Evolutionary conservation across 2,797 vertebrate genomes (phyloP).

Genomic region (Tapera naevia): DNA sequence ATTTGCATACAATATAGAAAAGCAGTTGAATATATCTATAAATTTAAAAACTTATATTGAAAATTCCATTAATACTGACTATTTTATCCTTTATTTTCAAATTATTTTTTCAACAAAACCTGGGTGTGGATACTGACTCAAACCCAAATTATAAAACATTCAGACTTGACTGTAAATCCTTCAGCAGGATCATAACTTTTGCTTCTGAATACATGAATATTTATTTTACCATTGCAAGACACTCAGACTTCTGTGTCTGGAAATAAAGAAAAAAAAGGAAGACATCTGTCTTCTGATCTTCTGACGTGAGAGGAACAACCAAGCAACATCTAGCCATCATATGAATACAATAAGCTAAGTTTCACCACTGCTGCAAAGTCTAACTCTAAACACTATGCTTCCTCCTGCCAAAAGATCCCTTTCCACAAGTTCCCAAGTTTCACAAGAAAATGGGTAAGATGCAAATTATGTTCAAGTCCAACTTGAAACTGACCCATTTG

Average conservation of each 20-base stretch:
- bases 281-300: not conserved
- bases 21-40: not conserved
- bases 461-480: not conserved
- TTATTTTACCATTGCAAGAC: slow-evolving; percentile 1
- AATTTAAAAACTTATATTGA: not conserved
- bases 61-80: not conserved
- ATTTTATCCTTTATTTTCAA: not conserved
- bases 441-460: slow-evolving; percentile 21
- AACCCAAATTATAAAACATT: not conserved
- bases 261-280: not conserved
- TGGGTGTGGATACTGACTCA: not conserved
- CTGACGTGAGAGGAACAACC: not conserved
- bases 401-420: slow-evolving; percentile 3
- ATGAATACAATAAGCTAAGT: not conserved
- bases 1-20: not conserved
- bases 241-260: not conserved
- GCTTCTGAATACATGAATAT: not conserved
- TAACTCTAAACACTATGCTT: not conserved
- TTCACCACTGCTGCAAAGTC: not conserved
- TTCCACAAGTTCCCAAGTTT: slow-evolving; percentile 18
- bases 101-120: not conserved
- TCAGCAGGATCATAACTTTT: not conserved
- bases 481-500: slow-evolving; percentile 22
- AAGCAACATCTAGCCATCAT: not conserved
- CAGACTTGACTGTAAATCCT: not conserved